A percentile compares a stretch with the other conserved stretches of the same genome.
phyloP scores from a whole-genome alignment of 2,888 invertebrate species.

The Ischnus inquisitorius region DNA sequence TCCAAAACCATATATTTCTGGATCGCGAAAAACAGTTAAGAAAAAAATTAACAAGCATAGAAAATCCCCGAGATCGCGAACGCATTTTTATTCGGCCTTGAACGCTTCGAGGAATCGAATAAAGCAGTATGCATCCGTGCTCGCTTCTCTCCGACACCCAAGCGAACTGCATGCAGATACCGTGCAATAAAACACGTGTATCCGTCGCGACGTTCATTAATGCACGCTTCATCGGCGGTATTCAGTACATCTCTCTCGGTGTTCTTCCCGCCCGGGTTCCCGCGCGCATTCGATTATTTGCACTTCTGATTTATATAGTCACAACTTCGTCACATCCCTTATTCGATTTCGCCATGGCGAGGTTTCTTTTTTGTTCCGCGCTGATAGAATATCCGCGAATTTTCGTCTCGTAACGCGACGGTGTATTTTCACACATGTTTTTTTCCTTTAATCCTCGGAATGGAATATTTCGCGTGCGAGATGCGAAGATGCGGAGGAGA shows the following conservation, averaged over 20 bases:
- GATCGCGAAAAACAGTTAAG: too few relatives aligned
- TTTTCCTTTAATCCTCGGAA: not conserved
- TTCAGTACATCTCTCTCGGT: conserved; percentile 24
- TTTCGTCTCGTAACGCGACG: not conserved
- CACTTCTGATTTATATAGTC: conserved; percentile 38
- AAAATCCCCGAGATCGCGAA: not conserved
- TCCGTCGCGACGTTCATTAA: conserved; percentile 43
- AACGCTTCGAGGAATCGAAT: conserved; percentile 5
- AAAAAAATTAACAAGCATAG: not conserved
- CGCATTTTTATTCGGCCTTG: conserved; percentile 2
- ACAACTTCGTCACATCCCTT: not conserved
- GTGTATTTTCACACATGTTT: not conserved
- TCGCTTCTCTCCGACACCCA: conserved; percentile 5
- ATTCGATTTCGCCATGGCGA: not conserved
- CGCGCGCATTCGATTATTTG: conserved; percentile 35
- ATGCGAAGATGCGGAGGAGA: not conserved
- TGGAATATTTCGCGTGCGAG: conserved; percentile 11
- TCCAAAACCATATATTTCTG: too few relatives aligned
- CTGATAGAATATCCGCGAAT: conserved; percentile 4
- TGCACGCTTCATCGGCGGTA: conserved; percentile 26
- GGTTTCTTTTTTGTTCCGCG: not conserved
- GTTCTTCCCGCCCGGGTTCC: conserved; percentile 31
- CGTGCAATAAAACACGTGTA: not conserved
- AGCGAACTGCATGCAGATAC: conserved; percentile 18
- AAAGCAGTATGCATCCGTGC: conserved; percentile 8